Percentiles rank a stretch among this genome's conserved stretches.
Evolutionary conservation across 2,797 vertebrate species (phyloP).

Genomic region (Sylvilagus floridanus): DNA sequence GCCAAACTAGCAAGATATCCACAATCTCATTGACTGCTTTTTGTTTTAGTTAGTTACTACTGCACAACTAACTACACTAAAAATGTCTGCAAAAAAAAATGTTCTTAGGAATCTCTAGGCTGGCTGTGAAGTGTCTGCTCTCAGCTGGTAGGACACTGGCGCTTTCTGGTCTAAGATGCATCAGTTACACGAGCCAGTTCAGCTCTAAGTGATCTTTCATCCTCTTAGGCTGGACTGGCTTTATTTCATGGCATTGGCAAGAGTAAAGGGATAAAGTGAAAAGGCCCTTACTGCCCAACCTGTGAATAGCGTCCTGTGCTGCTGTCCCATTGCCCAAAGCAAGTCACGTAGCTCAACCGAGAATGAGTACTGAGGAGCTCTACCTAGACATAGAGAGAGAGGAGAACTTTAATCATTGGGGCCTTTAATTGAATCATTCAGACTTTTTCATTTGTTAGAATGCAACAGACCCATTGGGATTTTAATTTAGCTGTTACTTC

Average conservation of each 20-base stretch:
- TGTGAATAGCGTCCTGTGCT: background rate
- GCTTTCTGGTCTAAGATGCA: background rate
- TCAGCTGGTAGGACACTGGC: background rate
- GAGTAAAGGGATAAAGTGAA: background rate
- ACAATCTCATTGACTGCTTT: background rate
- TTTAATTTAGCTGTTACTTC: background rate
- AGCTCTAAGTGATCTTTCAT: background rate
- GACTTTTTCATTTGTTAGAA: background rate
- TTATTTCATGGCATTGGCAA: background rate
- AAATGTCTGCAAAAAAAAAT: background rate
- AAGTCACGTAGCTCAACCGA: background rate
- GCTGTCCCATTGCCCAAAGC: background rate
- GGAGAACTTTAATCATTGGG: background rate
- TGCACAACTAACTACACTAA: background rate
- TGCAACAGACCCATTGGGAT: background rate
- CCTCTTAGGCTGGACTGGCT: background rate
- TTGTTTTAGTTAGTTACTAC: background rate
- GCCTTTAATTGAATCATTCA: background rate
- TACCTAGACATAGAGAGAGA: background rate
- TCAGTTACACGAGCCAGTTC: background rate
- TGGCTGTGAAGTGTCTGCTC: background rate
- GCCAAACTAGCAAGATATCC: background rate
- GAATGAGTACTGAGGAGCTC: background rate
- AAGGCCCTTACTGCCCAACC: background rate
- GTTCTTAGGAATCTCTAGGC: background rate